Evolutionary conservation across 2,797 vertebrate genomes (phyloP), one percentile per base, ranked within the genome.

Genomic region (Falco biarmicus): DNA sequence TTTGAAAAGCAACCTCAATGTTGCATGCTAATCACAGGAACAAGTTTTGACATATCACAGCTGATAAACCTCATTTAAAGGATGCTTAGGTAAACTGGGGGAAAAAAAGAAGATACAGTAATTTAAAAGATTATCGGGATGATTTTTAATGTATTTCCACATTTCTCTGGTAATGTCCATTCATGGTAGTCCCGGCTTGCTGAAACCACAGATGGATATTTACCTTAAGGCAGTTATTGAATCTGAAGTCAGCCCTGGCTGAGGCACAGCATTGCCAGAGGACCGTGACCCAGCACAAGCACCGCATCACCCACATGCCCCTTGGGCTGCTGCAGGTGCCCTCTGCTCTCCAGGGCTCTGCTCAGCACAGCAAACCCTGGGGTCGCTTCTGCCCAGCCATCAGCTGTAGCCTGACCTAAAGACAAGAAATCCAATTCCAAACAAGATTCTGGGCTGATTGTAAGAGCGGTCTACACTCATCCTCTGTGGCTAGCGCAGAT

Each of bases 261-360:
- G 50, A 74, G 51, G 25, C 1, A 4, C 9, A 3, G 1, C 22
- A 5, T 41, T 47, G 39, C 74, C 3, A 0, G 14, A 28, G 81
- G 25, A 74, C 64, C 9, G 4, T 25, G 63, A 51, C 24, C 37
- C 57, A 45, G 64, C 68, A 66, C 29, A 81, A 80, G 47, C n/a
- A n/a, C 32, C 24, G 4, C 32, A 18, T 54, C 60, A 54, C 15
- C 29, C 9, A 0, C 57, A 56, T 11, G 14, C 3, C 17, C 24
- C 22, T n/a, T 6, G 25, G 39, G 25, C 61, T 74, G 45, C 80
- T 56, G 45, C 47, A 68, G 61, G n/a, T 59, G 59, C 28, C 32
- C 28, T 66, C 66, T 29, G 32, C 50, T 82, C 57, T 15, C n/a
- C 57, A 54, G 14, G 11, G 11, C 10, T 71, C 51, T 82, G 71